Base-by-base conservation (phyloP, 2,888 invertebrate species). In the Philopedon plagiatum region DNA sequence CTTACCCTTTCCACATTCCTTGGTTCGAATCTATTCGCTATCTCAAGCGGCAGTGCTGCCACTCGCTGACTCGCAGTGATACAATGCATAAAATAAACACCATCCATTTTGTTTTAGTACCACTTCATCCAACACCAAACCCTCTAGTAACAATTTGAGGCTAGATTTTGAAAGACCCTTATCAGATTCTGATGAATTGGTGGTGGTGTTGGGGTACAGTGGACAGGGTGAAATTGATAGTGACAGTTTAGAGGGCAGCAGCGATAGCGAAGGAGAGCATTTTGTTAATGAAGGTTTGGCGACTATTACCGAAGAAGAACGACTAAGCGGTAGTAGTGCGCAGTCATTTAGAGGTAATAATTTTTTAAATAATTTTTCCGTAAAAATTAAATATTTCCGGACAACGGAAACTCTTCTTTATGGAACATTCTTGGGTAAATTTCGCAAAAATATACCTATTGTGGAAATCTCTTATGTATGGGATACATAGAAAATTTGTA, bases 271-370 rank as follows among this genome's bases (percentile, higher is more conserved):
- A 62, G 79, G 81, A 49, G 82, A 83, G 61, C 81, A 82, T 71
- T 76, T 82, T 67, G 79, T 82, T 41, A 80, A 80, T 62, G 83
- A 82, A 54, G 85, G 84, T 29, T 76, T 86, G 77, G 84, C 83
- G 46, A 85, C 86, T 5, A 86, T 86, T 71, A 81, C 84, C 26
- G 86, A 86, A 76, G 86, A 86, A 74, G 83, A 85, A 65, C 78
- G 82, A 63, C 34, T 61, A 9, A 80, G 79, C 63, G 83, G 82
- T 11, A 83, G 79, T 32, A 76, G 82, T 76, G 76, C 78, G 18
- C 78, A 77, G 34, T 81, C 82, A 13, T 77, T 73, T 70, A 75
- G 61, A 80, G 80, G 80, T 80, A 75, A 71, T 71, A 21, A 11
- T 37, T 15, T 29, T n/a, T n/a, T n/a, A n/a, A n/a, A n/a, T n/a